Conservation (phyloP, 2,888 invertebrate genomes). For the Acronicta psi region DNA sequence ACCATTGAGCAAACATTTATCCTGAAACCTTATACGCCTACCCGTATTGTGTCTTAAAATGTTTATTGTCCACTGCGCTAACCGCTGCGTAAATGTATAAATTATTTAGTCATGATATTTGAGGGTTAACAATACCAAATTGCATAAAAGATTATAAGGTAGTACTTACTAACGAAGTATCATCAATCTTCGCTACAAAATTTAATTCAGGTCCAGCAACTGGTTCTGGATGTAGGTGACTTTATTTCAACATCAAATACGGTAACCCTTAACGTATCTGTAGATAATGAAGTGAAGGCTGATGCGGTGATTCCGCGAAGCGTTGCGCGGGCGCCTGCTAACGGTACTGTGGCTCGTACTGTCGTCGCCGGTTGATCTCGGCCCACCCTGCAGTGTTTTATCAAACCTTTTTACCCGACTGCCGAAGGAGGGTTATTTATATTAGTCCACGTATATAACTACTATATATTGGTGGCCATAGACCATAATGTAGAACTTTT, state of each 20-base stretch:
- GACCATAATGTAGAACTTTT: not conserved
- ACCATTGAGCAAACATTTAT: no score
- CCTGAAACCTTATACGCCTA: no score
- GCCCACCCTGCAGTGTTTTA: constrained; percentile 37
- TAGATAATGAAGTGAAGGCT: constrained; percentile 42
- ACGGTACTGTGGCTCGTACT: constrained; percentile 49
- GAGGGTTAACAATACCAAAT: constrained; percentile 6
- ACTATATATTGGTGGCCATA: not conserved
- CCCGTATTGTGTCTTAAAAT: no score
- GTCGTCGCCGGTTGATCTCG: constrained; percentile 40
- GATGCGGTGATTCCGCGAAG: constrained; percentile 53
- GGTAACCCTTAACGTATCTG: constrained; percentile 33
- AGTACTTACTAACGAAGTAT: constrained; percentile 13
- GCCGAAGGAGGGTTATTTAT: no score
- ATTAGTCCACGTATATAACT: not conserved
- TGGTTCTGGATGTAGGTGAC: constrained; percentile 25
- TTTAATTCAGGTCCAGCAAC: constrained; percentile 18
- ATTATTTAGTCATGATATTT: no score
- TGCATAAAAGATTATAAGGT: constrained; percentile 5
- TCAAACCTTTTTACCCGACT: constrained; percentile 42
- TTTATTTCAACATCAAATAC: constrained; percentile 21
- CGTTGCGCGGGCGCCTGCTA: constrained; percentile 47
- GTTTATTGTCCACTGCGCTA: no score
- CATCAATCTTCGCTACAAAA: constrained; percentile 23
- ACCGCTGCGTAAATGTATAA: not conserved